phyloP scores from a whole-genome alignment of 2,797 vertebrate genomes.

The Squalus acanthias region DNA sequence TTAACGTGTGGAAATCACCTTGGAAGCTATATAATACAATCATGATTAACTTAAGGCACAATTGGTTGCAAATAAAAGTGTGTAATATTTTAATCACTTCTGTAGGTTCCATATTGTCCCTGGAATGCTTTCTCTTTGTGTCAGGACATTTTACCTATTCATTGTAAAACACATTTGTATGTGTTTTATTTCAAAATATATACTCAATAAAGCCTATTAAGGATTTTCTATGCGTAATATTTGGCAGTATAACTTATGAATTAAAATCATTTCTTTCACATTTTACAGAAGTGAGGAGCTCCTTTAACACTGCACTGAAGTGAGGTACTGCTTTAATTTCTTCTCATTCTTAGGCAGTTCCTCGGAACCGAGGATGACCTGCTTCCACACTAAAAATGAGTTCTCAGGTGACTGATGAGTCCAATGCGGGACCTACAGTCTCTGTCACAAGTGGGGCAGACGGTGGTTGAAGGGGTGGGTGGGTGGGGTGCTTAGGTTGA shows the following conservation, averaged over 20 bases:
- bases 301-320: background rate
- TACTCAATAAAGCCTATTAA: background rate
- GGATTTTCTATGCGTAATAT: background rate
- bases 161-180: background rate
- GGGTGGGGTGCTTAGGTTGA: no score
- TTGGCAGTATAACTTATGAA: background rate
- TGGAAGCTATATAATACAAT: background rate
- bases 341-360: no score
- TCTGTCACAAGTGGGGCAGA: no score
- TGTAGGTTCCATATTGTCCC: background rate
- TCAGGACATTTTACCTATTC: background rate
- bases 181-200: background rate
- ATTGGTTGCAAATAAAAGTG: background rate
- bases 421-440: no score
- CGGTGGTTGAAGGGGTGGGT: no score
- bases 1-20: background rate
- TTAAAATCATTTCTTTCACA: background rate
- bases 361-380: no score
- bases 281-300: background rate
- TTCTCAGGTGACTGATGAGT: no score
- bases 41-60: background rate
- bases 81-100: slow-evolving; percentile 10
- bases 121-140: background rate
- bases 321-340: background rate
- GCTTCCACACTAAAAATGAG: no score